Evolutionary conservation across 2,113 vertebrate genomes (phyloP), one percentile per base, ranked within the genome.

Genomic region (Mixornis gularis): DNA sequence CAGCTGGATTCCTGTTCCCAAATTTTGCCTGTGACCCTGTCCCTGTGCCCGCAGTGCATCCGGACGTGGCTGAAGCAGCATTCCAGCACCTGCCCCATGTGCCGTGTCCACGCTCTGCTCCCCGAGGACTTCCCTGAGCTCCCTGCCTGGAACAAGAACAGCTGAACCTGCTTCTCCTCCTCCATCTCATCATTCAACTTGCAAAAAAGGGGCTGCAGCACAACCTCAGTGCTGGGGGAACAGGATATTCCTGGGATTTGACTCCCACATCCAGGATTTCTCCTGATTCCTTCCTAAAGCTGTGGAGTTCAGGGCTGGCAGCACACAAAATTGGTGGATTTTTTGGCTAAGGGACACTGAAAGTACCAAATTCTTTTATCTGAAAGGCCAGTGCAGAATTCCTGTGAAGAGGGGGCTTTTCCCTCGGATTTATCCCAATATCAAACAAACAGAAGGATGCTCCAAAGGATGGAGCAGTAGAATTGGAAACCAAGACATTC

Each of bases 81-180:
- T 9, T 95, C 95, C 38, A 98, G 96, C 46, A 97, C 98, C 38
- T 99, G 99, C 94, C 99, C 99, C 3, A 98, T 98, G 65, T 99
- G 99, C 95, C 97, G 98, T 3, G 91, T 92, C 7, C 97, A 97
- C 0, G 96, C 96, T 2, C 94, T 98, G 20, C 86, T 98, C 25
- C 96, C 97, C 0, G 98, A 98, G 43, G 98, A 99, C 10, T 99
- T 98, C 63, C 98, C 98, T 0, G 89, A 87, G 43, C 96, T 98
- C 32, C 79, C 96, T 5, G 93, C 95, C 5, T 73, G 97, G 73
- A 97, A 96, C 62, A 97, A 96, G 81, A 40, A 49, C 2, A 10
- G 60, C 36, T 95, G 86, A 85, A 16, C 13, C 40, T 36, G n/a
- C 20, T 41, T 56, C 27, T 7, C 6, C 19, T 18, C 12, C 36